phyloP scores from a whole-genome alignment of 2,797 vertebrate species.

The Darevskia nairensis region DNA sequence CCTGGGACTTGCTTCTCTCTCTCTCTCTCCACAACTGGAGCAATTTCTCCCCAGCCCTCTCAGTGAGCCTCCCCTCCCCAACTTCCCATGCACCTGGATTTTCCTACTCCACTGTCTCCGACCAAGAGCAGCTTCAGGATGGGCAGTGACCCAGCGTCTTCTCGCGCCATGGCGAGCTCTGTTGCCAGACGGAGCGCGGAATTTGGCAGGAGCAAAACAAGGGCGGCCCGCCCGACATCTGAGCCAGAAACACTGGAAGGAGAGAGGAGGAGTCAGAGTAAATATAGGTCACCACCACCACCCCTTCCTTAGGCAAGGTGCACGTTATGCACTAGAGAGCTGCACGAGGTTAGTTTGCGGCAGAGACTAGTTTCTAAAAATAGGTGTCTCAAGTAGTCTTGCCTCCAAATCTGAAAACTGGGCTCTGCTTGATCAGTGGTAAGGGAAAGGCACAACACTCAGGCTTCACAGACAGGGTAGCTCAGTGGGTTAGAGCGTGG shows the following conservation, averaged over 20 bases:
- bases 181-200: neutral
- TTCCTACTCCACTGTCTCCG: conserved; percentile 68
- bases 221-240: neutral
- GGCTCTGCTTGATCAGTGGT: neutral
- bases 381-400: neutral
- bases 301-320: neutral
- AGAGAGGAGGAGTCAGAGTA: neutral
- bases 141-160: neutral
- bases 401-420: neutral
- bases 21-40: neutral
- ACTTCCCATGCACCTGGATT: conserved; percentile 54
- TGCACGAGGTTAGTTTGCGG: neutral
- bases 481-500: no score
- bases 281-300: neutral
- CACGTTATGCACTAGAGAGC: neutral
- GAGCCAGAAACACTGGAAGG: conserved; percentile 8
- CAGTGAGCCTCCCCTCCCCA: neutral
- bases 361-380: neutral
- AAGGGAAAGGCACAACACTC: neutral
- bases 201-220: conserved; percentile 1
- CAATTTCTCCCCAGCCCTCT: neutral
- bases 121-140: conserved; percentile 59
- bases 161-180: conserved; percentile 30
- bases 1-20: neutral
- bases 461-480: neutral